Evolutionary conservation across 2,113 vertebrate genomes (phyloP).

Genomic region (Oceanodroma tethys): DNA sequence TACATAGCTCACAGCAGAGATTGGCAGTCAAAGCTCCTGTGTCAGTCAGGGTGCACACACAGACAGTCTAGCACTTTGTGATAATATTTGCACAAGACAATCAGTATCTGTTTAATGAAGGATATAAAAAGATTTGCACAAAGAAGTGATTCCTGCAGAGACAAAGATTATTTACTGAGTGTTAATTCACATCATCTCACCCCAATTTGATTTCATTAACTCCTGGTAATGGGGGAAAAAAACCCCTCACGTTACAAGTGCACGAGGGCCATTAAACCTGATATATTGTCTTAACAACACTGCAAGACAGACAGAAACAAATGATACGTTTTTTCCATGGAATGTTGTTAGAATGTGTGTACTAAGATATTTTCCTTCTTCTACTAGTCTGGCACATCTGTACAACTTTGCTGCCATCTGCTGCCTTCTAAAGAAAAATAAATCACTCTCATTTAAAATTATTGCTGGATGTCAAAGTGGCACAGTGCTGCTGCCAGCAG

Average conservation of each 20-base stretch:
- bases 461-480: constrained; percentile 25
- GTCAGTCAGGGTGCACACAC: neutral
- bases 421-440: constrained; percentile 59
- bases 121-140: neutral
- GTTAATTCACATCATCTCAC: neutral
- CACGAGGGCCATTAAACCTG: neutral
- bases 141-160: neutral
- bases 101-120: neutral
- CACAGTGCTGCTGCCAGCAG: neutral
- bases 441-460: constrained; percentile 8
- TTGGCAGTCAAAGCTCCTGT: neutral
- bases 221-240: neutral
- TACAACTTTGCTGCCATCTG: constrained; percentile 75
- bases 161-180: neutral
- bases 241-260: neutral
- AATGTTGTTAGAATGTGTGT: constrained; percentile 25
- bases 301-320: constrained; percentile 54
- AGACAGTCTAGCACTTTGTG: neutral
- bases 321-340: constrained; percentile 34
- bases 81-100: neutral
- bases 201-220: neutral
- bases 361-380: constrained; percentile 24
- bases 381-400: constrained; percentile 22
- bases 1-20: neutral
- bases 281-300: constrained; percentile 32